These are phyloP conservation scores for Leptobrachium leishanense DNA, from an alignment of 2,113 vertebrate genomes.

Conservation along the genomic window DNA sequence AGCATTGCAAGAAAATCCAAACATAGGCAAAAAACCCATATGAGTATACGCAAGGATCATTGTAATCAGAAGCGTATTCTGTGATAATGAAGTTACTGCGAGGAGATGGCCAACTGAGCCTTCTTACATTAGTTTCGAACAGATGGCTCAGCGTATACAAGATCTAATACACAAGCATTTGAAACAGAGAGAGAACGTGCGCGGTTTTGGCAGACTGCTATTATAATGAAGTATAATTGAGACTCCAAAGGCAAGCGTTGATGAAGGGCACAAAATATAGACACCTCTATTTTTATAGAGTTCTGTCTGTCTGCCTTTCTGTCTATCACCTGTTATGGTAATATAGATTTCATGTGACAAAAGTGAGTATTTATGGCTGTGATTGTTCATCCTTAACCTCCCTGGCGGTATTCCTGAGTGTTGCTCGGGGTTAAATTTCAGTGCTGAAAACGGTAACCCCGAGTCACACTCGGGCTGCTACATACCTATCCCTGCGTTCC, in stretches of 20 bases:
- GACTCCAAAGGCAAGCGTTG: neutral
- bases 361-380: too few relatives aligned
- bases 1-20: neutral
- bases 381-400: too few relatives aligned
- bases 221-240: constrained; percentile 18
- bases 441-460: too few relatives aligned
- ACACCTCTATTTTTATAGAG: neutral
- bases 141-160: constrained; percentile 33
- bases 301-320: too few relatives aligned
- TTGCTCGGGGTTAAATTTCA: too few relatives aligned
- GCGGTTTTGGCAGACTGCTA: constrained; percentile 22
- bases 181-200: constrained; percentile 13
- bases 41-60: constrained; percentile 8
- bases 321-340: too few relatives aligned
- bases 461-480: too few relatives aligned
- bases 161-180: constrained; percentile 26
- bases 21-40: neutral
- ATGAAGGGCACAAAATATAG: neutral
- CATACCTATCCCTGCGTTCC: too few relatives aligned
- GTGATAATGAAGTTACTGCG: constrained; percentile 38
- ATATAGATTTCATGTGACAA: too few relatives aligned
- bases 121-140: constrained; percentile 25
- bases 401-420: too few relatives aligned
- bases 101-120: constrained; percentile 32
- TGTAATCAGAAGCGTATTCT: constrained; percentile 28